These are phyloP conservation scores for Siderastrea radians DNA, from an alignment of 92 coral and sea anemone genomes.

Conservation along the genomic window DNA sequence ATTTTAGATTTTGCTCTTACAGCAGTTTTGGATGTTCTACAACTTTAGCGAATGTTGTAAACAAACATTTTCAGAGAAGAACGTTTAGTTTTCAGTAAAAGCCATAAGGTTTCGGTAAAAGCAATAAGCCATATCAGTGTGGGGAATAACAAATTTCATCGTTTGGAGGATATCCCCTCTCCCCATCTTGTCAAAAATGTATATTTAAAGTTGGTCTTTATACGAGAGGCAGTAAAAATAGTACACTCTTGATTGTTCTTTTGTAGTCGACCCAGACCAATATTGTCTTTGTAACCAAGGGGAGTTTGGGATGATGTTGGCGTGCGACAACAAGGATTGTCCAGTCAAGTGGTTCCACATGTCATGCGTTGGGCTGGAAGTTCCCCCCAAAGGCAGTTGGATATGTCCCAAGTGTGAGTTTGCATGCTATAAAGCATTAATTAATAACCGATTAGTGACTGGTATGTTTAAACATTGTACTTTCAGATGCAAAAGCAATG, in stretches of 20 bases:
- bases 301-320: slow-evolving; percentile 45
- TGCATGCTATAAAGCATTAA: background rate
- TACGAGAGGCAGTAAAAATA: no score
- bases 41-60: slow-evolving; percentile 57
- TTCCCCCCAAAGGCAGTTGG: slow-evolving; percentile 36
- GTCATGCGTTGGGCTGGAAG: slow-evolving; percentile 56
- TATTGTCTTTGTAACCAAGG: slow-evolving; percentile 37
- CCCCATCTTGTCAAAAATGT: no score
- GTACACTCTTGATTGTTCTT: background rate
- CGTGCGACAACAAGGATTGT: slow-evolving; percentile 36
- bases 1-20: slow-evolving; percentile 59
- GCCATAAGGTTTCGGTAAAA: slow-evolving; percentile 53
- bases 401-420: slow-evolving; percentile 40
- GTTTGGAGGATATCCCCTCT: no score
- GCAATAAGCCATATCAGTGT: slow-evolving; percentile 32
- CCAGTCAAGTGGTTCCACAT: slow-evolving; percentile 43
- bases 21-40: slow-evolving; percentile 56
- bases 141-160: no score
- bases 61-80: slow-evolving; percentile 57
- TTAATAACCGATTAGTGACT: no score
- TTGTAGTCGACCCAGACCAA: slow-evolving; percentile 27
- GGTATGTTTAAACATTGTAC: no score
- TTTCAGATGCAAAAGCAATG: no score
- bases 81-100: slow-evolving; percentile 52
- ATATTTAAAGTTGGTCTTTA: no score